A percentile compares a stretch with the other conserved stretches of the same genome.
phyloP scores from a whole-genome alignment of 2,113 vertebrate species.

The Caloenas nicobarica region DNA sequence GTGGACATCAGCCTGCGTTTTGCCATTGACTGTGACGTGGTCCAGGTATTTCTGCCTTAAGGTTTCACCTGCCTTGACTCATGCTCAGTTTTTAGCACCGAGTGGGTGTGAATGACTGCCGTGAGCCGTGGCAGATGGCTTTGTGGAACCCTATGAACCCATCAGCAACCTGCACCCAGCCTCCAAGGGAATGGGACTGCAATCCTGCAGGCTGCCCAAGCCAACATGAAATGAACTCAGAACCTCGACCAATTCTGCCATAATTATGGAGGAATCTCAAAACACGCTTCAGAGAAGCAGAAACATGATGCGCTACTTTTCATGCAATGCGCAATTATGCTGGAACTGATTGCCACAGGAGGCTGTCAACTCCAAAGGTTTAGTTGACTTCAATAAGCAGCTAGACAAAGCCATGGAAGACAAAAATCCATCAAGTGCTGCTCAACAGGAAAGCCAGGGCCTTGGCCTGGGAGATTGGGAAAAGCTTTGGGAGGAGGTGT shows the following conservation, averaged over 20 bases:
- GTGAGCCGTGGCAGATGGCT: rapidly evolving
- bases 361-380: background rate
- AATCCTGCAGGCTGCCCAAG: background rate
- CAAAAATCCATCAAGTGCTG: background rate
- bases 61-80: background rate
- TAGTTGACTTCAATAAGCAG: background rate
- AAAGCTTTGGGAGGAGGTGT: background rate
- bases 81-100: rapidly evolving
- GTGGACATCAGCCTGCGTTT: background rate
- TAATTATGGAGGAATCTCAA: background rate
- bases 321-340: background rate
- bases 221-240: background rate
- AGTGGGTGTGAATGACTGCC: background rate
- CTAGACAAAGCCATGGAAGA: background rate
- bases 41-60: background rate
- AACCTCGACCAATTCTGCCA: background rate
- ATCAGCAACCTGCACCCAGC: background rate
- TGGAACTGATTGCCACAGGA: background rate
- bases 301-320: background rate
- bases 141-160: background rate
- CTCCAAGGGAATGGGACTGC: background rate
- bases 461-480: background rate
- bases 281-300: background rate
- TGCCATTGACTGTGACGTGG: rapidly evolving
- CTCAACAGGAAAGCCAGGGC: background rate